phyloP scores from a whole-genome alignment of 2,113 vertebrate species.

The Sisor rabdophorus region DNA sequence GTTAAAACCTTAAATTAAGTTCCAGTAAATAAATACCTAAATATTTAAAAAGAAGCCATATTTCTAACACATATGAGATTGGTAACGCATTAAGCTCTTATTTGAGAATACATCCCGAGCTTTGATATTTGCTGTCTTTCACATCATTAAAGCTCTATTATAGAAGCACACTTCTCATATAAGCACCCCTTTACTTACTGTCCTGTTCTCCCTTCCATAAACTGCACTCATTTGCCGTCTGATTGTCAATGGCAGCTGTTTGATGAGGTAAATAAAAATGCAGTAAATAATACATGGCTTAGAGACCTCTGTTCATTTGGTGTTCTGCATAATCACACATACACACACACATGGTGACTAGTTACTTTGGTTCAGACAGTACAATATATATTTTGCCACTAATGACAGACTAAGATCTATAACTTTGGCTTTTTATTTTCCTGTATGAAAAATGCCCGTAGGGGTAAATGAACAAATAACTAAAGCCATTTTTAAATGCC shows the following conservation, averaged over 20 bases:
- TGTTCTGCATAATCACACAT: constrained; percentile 23
- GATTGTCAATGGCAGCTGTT: constrained; percentile 55
- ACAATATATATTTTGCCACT: constrained; percentile 20
- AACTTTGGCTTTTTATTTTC: constrained; percentile 41
- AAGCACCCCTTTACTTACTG: constrained; percentile 42
- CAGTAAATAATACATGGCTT: constrained; percentile 59
- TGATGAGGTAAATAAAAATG: constrained; percentile 60
- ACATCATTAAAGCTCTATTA: constrained; percentile 38
- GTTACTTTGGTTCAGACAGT: constrained; percentile 26
- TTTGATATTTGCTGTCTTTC: not conserved
- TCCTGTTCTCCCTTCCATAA: constrained; percentile 42
- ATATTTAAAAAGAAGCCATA: not conserved
- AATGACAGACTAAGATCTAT: constrained; percentile 43
- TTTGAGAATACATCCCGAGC: not conserved
- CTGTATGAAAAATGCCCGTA: not conserved
- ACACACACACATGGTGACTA: constrained; percentile 2
- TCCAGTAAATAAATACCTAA: not conserved
- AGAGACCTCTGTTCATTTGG: constrained; percentile 49
- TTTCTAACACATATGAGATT: not conserved
- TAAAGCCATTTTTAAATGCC: not conserved
- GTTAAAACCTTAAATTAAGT: not conserved
- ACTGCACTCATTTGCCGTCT: constrained; percentile 49
- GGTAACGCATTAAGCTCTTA: not conserved
- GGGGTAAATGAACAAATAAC: constrained; percentile 25
- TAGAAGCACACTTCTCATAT: constrained; percentile 42